A percentile compares a stretch with the other conserved stretches of the same genome.
Evolutionary conservation across 2,888 invertebrate species (phyloP).

Genomic region (Ariolimax columbianus): DNA sequence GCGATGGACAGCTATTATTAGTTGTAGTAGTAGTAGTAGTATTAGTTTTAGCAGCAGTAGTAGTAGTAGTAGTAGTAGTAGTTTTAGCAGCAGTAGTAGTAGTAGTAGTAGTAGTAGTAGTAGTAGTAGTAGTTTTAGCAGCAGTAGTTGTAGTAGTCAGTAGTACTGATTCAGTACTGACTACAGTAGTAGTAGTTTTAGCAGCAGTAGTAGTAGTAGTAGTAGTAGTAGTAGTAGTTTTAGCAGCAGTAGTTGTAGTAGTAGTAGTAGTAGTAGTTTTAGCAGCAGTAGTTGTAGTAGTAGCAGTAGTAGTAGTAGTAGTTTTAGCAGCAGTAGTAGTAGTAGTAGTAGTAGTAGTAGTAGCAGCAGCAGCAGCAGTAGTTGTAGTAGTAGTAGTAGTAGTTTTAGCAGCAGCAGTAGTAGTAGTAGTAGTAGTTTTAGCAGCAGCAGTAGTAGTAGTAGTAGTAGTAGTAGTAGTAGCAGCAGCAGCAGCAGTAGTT

Average conservation of each 20-base stretch:
- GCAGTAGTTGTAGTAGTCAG: conserved; percentile 10
- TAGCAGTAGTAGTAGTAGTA: conserved; percentile 14
- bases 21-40: conserved; percentile 14
- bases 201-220: conserved; percentile 6
- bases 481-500: conserved; percentile 5
- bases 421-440: conserved; percentile 14
- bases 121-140: conserved; percentile 1
- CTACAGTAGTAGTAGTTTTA: not conserved
- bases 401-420: not conserved
- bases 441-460: conserved; percentile 13
- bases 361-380: conserved; percentile 4
- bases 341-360: not conserved
- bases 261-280: conserved; percentile 3
- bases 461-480: conserved; percentile 24
- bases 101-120: conserved; percentile 15
- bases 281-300: conserved; percentile 7
- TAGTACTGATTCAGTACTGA: no score
- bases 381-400: conserved; percentile 18
- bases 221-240: conserved; percentile 7
- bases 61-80: not conserved
- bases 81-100: not conserved
- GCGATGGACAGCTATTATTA: no score
- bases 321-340: not conserved
- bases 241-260: conserved; percentile 11
- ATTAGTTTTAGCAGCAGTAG: not conserved